Conservation (phyloP, 2,797 vertebrate species). For the Enteromius mattozi region DNA sequence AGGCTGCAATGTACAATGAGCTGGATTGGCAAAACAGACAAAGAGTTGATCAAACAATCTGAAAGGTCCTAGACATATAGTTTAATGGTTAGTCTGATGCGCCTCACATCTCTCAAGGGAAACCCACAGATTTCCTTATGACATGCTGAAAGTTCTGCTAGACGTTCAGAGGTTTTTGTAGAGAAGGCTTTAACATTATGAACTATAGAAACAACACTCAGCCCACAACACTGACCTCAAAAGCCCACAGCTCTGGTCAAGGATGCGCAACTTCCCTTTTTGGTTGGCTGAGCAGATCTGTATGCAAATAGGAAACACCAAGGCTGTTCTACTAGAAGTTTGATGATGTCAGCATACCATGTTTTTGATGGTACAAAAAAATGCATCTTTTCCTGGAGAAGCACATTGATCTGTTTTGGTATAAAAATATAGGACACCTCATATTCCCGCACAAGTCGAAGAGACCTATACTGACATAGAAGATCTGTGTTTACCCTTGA, state of each 20-base stretch:
- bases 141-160: not conserved
- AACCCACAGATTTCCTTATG: not conserved
- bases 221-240: not conserved
- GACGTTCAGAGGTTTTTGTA: not conserved
- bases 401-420: not conserved
- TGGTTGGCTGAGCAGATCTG: slow-evolving; percentile 16
- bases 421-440: slow-evolving; percentile 5
- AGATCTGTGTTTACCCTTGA: not conserved
- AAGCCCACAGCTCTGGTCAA: not conserved
- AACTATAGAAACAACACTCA: not conserved
- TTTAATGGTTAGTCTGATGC: not conserved
- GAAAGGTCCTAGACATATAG: not conserved
- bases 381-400: not conserved
- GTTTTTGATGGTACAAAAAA: not conserved
- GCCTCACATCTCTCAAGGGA: not conserved
- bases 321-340: not conserved
- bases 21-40: not conserved
- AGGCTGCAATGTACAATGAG: not conserved
- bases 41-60: not conserved
- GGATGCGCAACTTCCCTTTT: not conserved
- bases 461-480: not conserved
- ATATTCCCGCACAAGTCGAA: not conserved
- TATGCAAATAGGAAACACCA: not conserved
- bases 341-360: not conserved
- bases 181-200: not conserved